Percentiles rank a stretch among this genome's conserved stretches.
Conservation (phyloP, 2,113 vertebrate species). For the Xiphias gladius region DNA sequence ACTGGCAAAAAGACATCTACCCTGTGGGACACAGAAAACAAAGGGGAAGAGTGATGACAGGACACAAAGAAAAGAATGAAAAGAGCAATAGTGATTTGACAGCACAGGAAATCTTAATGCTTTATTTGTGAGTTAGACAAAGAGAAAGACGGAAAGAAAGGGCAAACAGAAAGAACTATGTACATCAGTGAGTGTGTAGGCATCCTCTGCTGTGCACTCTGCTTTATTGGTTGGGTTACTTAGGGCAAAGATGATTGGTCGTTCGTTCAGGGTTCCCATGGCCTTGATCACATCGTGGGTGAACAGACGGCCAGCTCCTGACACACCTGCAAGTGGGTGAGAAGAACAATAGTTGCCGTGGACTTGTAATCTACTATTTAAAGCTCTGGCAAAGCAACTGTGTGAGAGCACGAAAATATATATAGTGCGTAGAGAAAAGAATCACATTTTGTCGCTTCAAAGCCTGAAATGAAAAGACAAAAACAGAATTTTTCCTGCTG, state of each 20-base stretch:
- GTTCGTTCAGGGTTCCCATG: constrained; percentile 92
- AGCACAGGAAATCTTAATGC: not conserved
- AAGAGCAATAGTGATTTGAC: not conserved
- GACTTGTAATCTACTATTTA: too few relatives aligned
- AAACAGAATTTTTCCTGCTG: too few relatives aligned
- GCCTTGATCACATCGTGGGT: constrained; percentile 89
- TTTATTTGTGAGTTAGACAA: not conserved
- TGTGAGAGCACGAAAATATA: too few relatives aligned
- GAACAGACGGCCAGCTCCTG: constrained; percentile 94
- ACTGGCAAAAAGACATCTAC: constrained; percentile 95
- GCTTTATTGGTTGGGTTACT: constrained; percentile 96
- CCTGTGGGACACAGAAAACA: constrained; percentile 78
- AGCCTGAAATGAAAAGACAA: too few relatives aligned
- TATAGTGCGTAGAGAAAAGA: too few relatives aligned
- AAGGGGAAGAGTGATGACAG: not conserved
- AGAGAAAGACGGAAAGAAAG: not conserved
- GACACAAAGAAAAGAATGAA: not conserved
- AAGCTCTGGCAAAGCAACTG: too few relatives aligned
- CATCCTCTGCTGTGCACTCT: constrained; percentile 96
- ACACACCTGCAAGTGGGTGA: constrained; percentile 86
- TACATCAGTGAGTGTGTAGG: constrained; percentile 92
- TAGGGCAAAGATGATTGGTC: constrained; percentile 94
- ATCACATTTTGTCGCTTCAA: too few relatives aligned
- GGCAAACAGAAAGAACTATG: not conserved
- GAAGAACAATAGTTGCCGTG: not conserved